Base-by-base conservation (phyloP, 2,113 vertebrate genomes). In the Danionella cerebrum region DNA sequence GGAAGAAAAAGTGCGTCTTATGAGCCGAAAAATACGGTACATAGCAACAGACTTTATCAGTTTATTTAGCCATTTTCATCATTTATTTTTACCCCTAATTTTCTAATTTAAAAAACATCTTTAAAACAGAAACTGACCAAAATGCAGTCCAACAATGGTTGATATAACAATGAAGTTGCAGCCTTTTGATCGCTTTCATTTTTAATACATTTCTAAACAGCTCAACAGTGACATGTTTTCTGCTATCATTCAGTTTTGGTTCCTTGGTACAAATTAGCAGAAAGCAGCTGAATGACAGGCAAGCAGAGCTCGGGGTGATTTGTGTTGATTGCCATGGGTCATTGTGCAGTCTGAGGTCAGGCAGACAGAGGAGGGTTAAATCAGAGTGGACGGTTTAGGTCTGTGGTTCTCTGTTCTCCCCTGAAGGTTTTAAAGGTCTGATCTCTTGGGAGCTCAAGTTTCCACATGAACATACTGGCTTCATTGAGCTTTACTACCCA, bases 401-500 rank as follows among this genome's bases (percentile, higher is more conserved):
- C 41, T 66, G 53, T 75, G 44, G 68, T 62, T 65, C 65, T 14
- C 70, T 47, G 36, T 68, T 38, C 55, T 73, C 69, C 39, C 55
- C 18, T 39, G 59, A 60, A 67, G 39, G 63, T 14, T 59, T 27
- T 31, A 29, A 42, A 64, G 63, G 31, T 19, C 33, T 57, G 25
- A 71, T 72, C 65, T 50, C 11, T 2, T 12, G 64, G 41, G 73
- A 78, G 69, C 50, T 72, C 58, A 50, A 69, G 14, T 67, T 57
- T 67, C 64, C 70, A 76, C 59, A 72, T 71, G 65, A 68, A 55
- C 72, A 73, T 69, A 73, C 50, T 41, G 39, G 16, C 31, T 41
- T 63, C 35, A 63, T 71, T 78, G 52, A 79, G 55, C 59, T 50
- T n/a, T 38, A 51, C 36, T 35, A 72, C 65, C 70, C 72, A 68